phyloP scores from a whole-genome alignment of 2,888 invertebrate species.

The Drosophila heteroneura region DNA sequence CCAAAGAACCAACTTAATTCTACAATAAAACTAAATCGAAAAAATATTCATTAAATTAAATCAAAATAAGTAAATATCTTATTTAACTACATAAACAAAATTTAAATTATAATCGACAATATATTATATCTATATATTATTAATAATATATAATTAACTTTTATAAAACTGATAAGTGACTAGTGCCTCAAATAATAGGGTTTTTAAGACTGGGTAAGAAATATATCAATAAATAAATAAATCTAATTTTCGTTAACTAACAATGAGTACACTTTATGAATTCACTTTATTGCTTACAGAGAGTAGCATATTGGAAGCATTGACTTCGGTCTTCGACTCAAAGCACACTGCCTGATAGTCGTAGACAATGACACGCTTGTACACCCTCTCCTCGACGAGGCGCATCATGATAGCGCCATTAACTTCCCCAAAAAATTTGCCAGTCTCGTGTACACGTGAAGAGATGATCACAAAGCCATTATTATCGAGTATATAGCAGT shows the following conservation, averaged over 20 bases:
- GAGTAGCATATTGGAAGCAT: constrained; percentile 87
- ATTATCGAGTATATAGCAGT: constrained; percentile 95
- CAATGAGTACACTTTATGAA: neutral
- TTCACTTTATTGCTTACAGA: constrained; percentile 87
- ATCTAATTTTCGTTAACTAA: neutral
- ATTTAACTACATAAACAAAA: neutral
- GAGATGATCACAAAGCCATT: constrained; percentile 95
- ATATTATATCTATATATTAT: neutral
- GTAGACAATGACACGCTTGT: constrained; percentile 90
- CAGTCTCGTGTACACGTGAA: constrained; percentile 90
- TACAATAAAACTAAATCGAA: no score
- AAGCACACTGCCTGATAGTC: constrained; percentile 97
- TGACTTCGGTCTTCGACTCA: constrained; percentile 88
- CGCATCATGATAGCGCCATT: constrained; percentile 91
- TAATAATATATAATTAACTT: neutral
- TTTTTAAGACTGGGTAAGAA: neutral
- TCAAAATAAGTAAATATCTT: neutral
- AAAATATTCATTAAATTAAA: neutral
- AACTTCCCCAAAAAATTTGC: constrained; percentile 94
- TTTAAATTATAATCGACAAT: neutral
- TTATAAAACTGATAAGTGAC: neutral
- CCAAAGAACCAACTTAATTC: no score
- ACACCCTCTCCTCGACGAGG: constrained; percentile 91
- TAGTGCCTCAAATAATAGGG: neutral
- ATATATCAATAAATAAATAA: neutral